Conservation (phyloP, 2,797 vertebrate genomes). For the Catamblyrhynchus diadema region DNA sequence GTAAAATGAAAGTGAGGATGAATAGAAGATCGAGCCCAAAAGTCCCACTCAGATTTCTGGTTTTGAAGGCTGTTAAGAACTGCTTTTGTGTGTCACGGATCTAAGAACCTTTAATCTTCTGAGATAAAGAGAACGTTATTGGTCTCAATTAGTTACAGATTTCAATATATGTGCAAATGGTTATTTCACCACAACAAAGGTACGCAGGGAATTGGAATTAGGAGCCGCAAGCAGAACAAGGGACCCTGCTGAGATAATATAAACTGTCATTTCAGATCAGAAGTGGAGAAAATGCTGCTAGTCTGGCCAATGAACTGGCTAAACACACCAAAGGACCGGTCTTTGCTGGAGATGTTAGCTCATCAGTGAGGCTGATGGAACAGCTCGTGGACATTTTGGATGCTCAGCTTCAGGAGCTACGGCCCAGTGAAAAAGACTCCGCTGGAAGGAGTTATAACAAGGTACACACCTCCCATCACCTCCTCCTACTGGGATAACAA, state of each 20-base stretch:
- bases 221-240: constrained; percentile 54
- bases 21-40: constrained; percentile 29
- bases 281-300: constrained; percentile 97
- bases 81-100: constrained; percentile 64
- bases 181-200: constrained; percentile 75
- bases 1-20: constrained; percentile 33
- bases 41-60: constrained; percentile 41
- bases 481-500: constrained; percentile 15
- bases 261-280: constrained; percentile 87
- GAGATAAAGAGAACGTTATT: constrained; percentile 74
- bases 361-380: constrained; percentile 95
- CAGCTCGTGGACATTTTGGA: constrained; percentile 98
- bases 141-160: constrained; percentile 79
- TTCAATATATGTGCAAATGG: constrained; percentile 72
- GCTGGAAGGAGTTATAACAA: constrained; percentile 97
- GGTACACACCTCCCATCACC: constrained; percentile 73
- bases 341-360: constrained; percentile 94
- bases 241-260: constrained; percentile 73
- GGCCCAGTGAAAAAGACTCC: constrained; percentile 94
- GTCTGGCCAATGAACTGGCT: constrained; percentile 95
- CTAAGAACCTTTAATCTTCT: constrained; percentile 74
- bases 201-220: constrained; percentile 39
- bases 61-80: constrained; percentile 62
- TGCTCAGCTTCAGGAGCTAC: constrained; percentile 93
- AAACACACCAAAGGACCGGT: constrained; percentile 95